These are phyloP conservation scores for Diadumene lineata DNA, from an alignment of 92 coral and sea anemone species.

Conservation along the genomic window DNA sequence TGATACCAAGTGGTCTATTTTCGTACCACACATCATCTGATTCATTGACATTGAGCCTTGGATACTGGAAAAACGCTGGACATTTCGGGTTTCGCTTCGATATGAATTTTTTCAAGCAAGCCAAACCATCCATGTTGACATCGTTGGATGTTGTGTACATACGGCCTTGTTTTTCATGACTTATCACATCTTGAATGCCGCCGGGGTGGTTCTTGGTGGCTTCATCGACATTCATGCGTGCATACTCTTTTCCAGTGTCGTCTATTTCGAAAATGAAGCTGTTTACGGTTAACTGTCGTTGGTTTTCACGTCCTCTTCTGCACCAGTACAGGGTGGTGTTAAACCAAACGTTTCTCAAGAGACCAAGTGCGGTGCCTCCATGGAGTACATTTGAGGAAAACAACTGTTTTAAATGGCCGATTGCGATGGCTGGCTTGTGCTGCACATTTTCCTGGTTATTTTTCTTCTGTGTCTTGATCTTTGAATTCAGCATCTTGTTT, in stretches of 20 bases:
- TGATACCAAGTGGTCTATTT: no score
- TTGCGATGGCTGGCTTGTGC: constrained; percentile 52
- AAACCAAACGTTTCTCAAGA: constrained; percentile 50
- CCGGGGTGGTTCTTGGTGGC: constrained; percentile 34
- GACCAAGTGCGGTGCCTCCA: constrained; percentile 42
- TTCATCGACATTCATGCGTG: constrained; percentile 23
- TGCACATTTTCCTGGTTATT: constrained; percentile 44
- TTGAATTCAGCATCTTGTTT: constrained; percentile 48
- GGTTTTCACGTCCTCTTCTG: constrained; percentile 57
- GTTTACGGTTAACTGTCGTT: neutral
- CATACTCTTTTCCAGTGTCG: constrained; percentile 13
- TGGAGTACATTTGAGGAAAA: constrained; percentile 28
- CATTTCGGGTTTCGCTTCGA: no score
- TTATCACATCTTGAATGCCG: no score
- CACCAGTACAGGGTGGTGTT: constrained; percentile 50
- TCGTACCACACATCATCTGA: no score
- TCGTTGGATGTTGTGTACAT: no score
- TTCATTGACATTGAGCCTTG: no score
- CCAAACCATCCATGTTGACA: no score
- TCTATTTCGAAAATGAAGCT: constrained; percentile 30
- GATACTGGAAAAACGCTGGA: no score
- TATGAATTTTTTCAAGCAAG: no score
- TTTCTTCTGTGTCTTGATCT: constrained; percentile 46
- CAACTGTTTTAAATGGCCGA: constrained; percentile 30
- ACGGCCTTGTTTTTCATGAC: no score